A percentile compares a stretch with the other conserved stretches of the same genome.
Conservation (phyloP, 2,113 vertebrate genomes). For the human region DNA sequence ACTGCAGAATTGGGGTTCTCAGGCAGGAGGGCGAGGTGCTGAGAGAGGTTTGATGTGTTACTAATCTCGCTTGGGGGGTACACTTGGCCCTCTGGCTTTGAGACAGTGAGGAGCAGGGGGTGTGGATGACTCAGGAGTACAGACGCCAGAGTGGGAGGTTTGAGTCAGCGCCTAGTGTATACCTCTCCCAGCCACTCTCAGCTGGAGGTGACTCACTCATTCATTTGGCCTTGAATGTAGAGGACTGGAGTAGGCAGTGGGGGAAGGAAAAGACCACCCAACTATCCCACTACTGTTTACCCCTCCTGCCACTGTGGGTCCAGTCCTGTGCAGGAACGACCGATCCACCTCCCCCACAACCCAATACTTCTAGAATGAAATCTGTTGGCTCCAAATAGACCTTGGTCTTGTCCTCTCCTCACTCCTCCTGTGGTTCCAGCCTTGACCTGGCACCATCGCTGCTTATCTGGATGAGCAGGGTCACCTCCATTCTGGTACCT, state of each 20-base stretch:
- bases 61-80: background rate
- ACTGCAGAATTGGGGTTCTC: background rate
- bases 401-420: background rate
- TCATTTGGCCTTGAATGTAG: background rate
- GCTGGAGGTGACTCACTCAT: background rate
- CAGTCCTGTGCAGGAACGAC: background rate
- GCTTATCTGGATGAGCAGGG: background rate
- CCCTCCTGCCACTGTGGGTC: background rate
- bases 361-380: background rate
- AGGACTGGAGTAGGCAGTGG: background rate
- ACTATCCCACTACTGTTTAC: background rate
- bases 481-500: background rate
- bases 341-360: background rate
- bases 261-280: background rate
- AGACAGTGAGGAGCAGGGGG: background rate
- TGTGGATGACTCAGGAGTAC: slow-evolving; percentile 8
- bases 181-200: background rate
- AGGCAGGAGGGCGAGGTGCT: background rate
- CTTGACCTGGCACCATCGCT: background rate
- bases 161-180: background rate
- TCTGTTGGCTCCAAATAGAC: background rate
- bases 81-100: background rate
- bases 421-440: background rate
- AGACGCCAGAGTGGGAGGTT: background rate
- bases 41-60: background rate